Evolutionary conservation across 2,797 vertebrate genomes (phyloP).

Genomic region (Nothura maculosa): DNA sequence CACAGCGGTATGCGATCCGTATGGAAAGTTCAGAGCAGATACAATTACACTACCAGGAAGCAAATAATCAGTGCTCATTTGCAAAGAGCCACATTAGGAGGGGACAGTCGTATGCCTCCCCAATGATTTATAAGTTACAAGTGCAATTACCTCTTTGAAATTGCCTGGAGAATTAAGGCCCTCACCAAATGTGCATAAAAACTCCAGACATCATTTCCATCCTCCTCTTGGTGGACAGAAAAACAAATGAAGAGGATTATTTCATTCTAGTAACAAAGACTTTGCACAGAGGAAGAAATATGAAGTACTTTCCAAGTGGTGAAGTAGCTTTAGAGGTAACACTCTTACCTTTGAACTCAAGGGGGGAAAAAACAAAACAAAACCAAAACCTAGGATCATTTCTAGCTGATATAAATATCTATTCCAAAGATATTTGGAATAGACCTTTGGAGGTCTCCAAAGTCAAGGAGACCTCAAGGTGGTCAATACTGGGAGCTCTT

Average conservation of each 20-base stretch:
- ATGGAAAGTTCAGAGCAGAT: conserved; percentile 67
- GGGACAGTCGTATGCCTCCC: conserved; percentile 56
- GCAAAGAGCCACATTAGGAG: conserved; percentile 65
- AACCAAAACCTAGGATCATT: not conserved
- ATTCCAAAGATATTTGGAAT: no score
- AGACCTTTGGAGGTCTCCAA: no score
- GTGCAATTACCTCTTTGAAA: conserved; percentile 77
- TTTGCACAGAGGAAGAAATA: conserved; percentile 32
- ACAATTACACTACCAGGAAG: conserved; percentile 65
- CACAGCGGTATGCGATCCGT: conserved; percentile 62
- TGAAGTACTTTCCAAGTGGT: conserved; percentile 12
- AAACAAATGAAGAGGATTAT: conserved; percentile 51
- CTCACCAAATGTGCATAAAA: conserved; percentile 31
- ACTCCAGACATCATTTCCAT: conserved; percentile 33
- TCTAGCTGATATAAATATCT: not conserved
- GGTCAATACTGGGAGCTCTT: not conserved
- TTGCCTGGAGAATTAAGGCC: conserved; percentile 63
- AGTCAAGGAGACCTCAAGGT: conserved; percentile 27
- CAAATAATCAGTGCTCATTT: conserved; percentile 58
- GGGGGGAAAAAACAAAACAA: not conserved
- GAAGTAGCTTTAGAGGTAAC: not conserved
- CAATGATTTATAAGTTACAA: conserved; percentile 75
- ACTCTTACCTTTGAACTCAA: not conserved
- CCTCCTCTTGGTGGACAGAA: conserved; percentile 12
- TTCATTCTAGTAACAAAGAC: conserved; percentile 71